These are phyloP conservation scores for Brachionus koreanus DNA, from an alignment of 1,140 invertebrate species.

Conservation along the genomic window DNA sequence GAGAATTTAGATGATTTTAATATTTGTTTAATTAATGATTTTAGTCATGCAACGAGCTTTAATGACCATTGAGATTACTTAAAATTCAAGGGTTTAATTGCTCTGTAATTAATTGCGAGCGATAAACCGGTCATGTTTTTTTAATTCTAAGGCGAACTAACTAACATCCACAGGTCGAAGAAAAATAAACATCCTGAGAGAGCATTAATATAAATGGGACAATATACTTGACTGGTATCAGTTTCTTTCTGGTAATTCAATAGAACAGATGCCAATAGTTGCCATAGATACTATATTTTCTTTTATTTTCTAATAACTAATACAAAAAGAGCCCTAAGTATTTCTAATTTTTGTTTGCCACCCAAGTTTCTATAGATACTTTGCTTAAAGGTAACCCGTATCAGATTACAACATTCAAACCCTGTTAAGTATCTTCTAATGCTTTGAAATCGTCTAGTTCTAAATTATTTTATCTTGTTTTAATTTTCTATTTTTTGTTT, in stretches of 20 bases:
- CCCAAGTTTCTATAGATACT: not conserved
- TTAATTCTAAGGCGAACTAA: not conserved
- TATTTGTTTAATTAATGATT: not conserved
- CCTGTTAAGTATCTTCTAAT: not conserved
- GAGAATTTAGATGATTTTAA: not conserved
- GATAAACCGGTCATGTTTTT: not conserved
- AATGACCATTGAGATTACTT: constrained; percentile 1
- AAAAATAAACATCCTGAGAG: not conserved
- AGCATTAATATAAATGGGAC: not conserved
- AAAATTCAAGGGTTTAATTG: not conserved
- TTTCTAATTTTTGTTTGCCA: not conserved
- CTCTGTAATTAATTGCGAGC: not conserved
- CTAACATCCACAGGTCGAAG: not conserved
- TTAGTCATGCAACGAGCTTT: not conserved
- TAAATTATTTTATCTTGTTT: not conserved
- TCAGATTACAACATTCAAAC: not conserved
- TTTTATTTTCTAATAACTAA: not conserved
- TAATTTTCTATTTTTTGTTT: too few relatives aligned
- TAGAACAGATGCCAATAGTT: not conserved
- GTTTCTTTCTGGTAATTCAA: not conserved
- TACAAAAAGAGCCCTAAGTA: not conserved
- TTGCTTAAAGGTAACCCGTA: not conserved
- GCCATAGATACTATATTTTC: not conserved
- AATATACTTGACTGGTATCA: not conserved
- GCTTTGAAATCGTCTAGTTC: not conserved